Evolutionary conservation across 2,113 vertebrate species (phyloP).

Genomic region (Hemiscyllium ocellatum): DNA sequence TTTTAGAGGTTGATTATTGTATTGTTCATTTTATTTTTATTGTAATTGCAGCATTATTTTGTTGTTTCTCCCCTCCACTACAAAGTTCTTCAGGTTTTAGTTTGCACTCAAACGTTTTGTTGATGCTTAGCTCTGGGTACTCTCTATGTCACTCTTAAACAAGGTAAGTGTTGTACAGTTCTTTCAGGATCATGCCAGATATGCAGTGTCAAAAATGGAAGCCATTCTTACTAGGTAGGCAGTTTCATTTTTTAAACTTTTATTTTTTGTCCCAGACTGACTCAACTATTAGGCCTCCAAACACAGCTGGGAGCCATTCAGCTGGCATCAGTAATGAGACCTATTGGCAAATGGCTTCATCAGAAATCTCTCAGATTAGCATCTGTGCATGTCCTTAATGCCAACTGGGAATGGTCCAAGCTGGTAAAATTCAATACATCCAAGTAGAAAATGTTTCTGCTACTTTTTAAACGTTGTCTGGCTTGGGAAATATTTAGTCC

Average conservation of each 20-base stretch:
- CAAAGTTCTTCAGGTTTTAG: neutral
- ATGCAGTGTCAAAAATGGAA: neutral
- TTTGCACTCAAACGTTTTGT: neutral
- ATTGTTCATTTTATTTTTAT: neutral
- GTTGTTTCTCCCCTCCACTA: neutral
- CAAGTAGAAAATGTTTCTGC: neutral
- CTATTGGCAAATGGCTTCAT: slow-evolving; percentile 7
- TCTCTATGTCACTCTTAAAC: neutral
- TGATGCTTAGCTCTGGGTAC: neutral
- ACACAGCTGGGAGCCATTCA: slow-evolving; percentile 22
- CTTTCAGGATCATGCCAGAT: neutral
- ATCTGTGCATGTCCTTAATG: neutral
- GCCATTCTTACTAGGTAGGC: neutral
- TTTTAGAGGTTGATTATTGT: neutral
- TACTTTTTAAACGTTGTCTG: neutral
- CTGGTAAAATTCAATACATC: slow-evolving; percentile 28
- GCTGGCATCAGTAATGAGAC: slow-evolving; percentile 1
- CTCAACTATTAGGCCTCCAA: neutral
- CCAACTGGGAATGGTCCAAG: slow-evolving; percentile 13
- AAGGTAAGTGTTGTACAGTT: neutral
- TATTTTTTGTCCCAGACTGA: slow-evolving; percentile 26
- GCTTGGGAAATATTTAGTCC: neutral
- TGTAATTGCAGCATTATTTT: neutral
- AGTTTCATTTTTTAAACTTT: neutral
- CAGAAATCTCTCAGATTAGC: slow-evolving; percentile 14